A percentile compares a stretch with the other conserved stretches of the same genome.
These are phyloP conservation scores for Leptosomus discolor DNA, from an alignment of 2,113 vertebrate species.

Conservation along the genomic window DNA sequence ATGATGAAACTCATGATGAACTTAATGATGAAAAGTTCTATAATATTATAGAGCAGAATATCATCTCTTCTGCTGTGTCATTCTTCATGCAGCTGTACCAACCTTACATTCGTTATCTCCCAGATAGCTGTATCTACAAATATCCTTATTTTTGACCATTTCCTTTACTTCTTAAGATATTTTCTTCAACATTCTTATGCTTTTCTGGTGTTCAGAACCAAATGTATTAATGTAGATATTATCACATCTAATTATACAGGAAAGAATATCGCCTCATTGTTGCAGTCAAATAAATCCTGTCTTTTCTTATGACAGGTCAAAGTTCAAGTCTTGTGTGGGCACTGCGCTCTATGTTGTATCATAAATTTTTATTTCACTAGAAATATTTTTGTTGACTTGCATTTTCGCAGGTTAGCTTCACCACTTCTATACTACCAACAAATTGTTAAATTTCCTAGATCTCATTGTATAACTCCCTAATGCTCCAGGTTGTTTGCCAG, in stretches of 20 bases:
- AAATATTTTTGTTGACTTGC: background rate
- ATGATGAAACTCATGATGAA: background rate
- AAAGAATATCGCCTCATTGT: background rate
- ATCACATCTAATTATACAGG: background rate
- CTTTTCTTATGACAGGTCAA: background rate
- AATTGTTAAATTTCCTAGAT: background rate
- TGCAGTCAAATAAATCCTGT: background rate
- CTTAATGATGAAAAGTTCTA: background rate
- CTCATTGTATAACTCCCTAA: background rate
- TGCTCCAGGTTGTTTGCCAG: background rate
- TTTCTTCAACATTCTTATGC: background rate
- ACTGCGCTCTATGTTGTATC: background rate
- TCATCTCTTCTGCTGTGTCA: background rate
- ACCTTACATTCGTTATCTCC: background rate
- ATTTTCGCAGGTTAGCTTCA: background rate
- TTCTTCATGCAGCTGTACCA: background rate
- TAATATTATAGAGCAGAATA: background rate
- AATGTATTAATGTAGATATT: background rate
- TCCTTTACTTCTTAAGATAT: background rate
- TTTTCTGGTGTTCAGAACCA: background rate
- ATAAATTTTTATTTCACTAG: background rate
- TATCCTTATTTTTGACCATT: background rate
- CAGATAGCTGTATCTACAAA: background rate
- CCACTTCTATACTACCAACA: background rate
- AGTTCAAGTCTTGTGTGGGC: background rate